phyloP scores from a whole-genome alignment of 1,140 invertebrate genomes.

The Andrena cerasifolii region DNA sequence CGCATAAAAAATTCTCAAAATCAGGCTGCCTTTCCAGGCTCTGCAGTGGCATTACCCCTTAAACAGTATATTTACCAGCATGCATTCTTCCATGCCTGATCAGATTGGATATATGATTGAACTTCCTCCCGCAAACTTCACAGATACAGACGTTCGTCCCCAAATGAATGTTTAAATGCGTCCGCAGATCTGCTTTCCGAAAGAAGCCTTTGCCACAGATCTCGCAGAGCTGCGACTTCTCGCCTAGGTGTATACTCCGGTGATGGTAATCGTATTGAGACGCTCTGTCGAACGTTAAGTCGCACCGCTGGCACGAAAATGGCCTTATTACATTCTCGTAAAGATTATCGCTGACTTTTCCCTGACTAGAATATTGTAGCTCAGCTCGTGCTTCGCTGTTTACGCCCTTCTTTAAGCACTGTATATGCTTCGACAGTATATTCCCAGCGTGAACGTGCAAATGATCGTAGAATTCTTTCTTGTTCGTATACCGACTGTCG shows the following conservation, averaged over 20 bases:
- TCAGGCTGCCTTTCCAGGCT: too few species aligned
- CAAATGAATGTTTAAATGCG: slow-evolving; percentile 81
- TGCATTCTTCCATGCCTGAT: slow-evolving; percentile 81
- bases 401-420: slow-evolving; percentile 56
- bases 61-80: slow-evolving; percentile 70
- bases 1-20: too few species aligned
- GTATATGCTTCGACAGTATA: slow-evolving; percentile 63
- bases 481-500: slow-evolving; percentile 61
- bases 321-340: slow-evolving; percentile 66
- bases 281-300: slow-evolving; percentile 73
- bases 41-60: neutral
- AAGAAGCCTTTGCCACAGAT: slow-evolving; percentile 78
- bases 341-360: slow-evolving; percentile 30
- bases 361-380: slow-evolving; percentile 41
- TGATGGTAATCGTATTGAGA: slow-evolving; percentile 76
- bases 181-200: slow-evolving; percentile 78
- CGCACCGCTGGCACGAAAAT: slow-evolving; percentile 72
- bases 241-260: slow-evolving; percentile 74
- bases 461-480: slow-evolving; percentile 73
- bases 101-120: slow-evolving; percentile 82
- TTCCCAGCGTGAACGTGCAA: slow-evolving; percentile 70
- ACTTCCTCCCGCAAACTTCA: slow-evolving; percentile 80
- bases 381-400: neutral
- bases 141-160: slow-evolving; percentile 80
- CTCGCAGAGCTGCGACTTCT: slow-evolving; percentile 77